These are phyloP conservation scores for Corythornis leucogaster DNA, from an alignment of 2,797 vertebrate species.

Conservation along the genomic window DNA sequence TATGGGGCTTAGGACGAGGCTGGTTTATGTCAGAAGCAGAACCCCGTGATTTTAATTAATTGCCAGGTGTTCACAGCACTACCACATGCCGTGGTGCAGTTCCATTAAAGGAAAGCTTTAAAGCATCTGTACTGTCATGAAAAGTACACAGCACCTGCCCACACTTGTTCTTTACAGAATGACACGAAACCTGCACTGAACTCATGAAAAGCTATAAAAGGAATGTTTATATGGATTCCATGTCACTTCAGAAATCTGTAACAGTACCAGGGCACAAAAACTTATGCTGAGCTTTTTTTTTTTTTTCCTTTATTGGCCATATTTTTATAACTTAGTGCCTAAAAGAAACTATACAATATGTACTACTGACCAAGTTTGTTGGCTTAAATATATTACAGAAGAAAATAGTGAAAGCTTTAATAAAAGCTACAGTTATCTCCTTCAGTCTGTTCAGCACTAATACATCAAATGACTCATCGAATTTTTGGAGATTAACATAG, in stretches of 20 bases:
- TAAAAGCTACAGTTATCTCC: fast-evolving
- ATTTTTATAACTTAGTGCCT: not conserved
- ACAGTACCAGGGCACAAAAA: not conserved
- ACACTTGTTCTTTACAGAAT: conserved; percentile 43
- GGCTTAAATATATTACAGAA: not conserved
- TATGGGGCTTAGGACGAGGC: not conserved
- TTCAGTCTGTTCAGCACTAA: not conserved
- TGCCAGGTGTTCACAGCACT: conserved; percentile 45
- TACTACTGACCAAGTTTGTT: not conserved
- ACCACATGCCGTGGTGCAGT: not conserved
- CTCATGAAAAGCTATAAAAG: conserved; percentile 15
- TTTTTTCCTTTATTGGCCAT: not conserved
- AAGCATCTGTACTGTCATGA: conserved; percentile 27
- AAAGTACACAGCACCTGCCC: conserved; percentile 51
- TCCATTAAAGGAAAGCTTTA: conserved; percentile 47
- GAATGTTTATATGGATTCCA: not conserved
- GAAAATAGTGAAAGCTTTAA: not conserved
- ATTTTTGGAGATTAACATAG: not conserved
- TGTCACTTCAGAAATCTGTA: conserved; percentile 10
- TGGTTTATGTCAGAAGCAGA: conserved; percentile 30
- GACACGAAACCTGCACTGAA: conserved; percentile 23
- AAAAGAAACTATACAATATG: not conserved
- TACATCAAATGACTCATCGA: not conserved
- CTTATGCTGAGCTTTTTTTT: not conserved
- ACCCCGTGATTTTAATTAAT: conserved; percentile 46